Evolutionary conservation across 2,797 vertebrate species (phyloP), one percentile per base, ranked within the genome.

Genomic region (Neosilurus hyrtlii): DNA sequence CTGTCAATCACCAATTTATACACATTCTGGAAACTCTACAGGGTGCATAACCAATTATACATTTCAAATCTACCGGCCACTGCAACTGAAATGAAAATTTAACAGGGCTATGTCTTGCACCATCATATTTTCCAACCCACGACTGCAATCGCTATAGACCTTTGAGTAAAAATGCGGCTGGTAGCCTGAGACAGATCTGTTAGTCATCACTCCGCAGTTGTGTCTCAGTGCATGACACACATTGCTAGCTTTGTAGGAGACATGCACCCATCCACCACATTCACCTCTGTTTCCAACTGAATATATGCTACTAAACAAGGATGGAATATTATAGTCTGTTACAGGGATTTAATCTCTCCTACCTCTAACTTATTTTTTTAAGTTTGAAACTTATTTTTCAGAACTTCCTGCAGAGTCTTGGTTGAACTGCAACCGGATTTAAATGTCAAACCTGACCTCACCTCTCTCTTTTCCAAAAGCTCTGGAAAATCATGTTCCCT

Each of bases 151-250:
- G 3, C 35, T 51, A 52, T 80, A 84, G 82, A 88, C 79, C 57
- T 79, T 67, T 88, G 83, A 63, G 81, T 9, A 54, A 84, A 83
- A 66, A 82, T 78, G 37, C 88, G 83, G 80, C 83, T 57, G 54
- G 85, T 66, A 76, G 86, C 81, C 86, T 81, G 67, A 86, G 83
- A 87, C 82, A 54, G 73, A 68, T 79, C 83, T 82, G 26, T 73
- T 80, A 74, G 88, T 92, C 90, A 90, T 87, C 83, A 81, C 84
- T 90, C 87, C 83, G 68, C 49, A 35, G 66, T 86, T 83, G 74
- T 35, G 85, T 67, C 85, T 87, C 62, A 77, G 30, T 78, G 35
- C 78, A 72, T 83, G 80, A 71, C 82, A 76, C 62, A 52, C 65
- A 65, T 79, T 82, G 72, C 77, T 82, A 56, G 56, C 80, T 63